A percentile compares a stretch with the other conserved stretches of the same genome.
These are phyloP conservation scores for Brachypodius melanocephalos DNA, from an alignment of 2,113 vertebrate species.

Conservation along the genomic window DNA sequence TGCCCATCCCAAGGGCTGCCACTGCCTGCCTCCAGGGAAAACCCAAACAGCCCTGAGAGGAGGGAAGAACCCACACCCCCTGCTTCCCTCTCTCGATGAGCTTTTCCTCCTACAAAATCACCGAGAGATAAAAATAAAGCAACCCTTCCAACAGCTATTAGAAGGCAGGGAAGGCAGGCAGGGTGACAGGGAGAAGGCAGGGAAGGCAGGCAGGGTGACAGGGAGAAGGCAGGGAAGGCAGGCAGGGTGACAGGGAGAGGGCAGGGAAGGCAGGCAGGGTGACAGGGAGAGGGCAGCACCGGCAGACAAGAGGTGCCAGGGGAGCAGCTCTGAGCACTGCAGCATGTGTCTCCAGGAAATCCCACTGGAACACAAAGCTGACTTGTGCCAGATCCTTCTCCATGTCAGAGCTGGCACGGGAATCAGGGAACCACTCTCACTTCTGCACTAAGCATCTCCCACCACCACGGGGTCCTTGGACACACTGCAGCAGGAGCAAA, in stretches of 20 bases:
- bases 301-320: neutral
- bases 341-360: neutral
- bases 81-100: accelerated
- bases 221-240: neutral
- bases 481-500: neutral
- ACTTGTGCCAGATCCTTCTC: accelerated
- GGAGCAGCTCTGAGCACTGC: neutral
- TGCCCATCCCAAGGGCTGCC: neutral
- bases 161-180: neutral
- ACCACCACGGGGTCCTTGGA: accelerated
- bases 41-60: neutral
- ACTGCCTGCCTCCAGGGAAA: neutral
- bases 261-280: neutral
- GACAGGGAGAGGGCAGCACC: neutral
- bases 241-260: neutral
- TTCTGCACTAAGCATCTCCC: neutral
- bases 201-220: neutral
- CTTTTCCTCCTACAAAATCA: neutral
- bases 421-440: accelerated
- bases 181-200: neutral
- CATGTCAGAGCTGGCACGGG: accelerated
- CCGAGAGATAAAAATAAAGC: neutral
- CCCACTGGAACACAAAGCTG: neutral
- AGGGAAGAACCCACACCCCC: neutral
- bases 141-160: neutral